Evolutionary conservation across 2,797 vertebrate genomes (phyloP).

Genomic region (Myotis myotis): DNA sequence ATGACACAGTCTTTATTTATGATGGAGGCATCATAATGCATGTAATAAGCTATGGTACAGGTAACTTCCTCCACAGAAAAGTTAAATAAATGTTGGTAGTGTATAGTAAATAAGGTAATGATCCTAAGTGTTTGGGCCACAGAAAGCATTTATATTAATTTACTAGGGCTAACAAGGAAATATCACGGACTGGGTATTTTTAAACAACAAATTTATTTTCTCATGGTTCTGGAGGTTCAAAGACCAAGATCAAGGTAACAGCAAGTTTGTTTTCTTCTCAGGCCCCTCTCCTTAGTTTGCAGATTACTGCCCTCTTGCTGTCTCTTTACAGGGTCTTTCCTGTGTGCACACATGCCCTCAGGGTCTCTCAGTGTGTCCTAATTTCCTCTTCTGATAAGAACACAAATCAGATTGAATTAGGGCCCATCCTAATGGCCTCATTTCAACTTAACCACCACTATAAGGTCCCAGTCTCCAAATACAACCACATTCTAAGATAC

Average conservation of each 20-base stretch:
- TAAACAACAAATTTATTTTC: not conserved
- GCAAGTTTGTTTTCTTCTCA: not conserved
- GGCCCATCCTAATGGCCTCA: not conserved
- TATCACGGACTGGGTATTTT: not conserved
- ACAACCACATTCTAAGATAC: not conserved
- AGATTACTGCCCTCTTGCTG: not conserved
- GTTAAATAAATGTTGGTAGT: not conserved
- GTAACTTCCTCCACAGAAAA: not conserved
- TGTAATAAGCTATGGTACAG: not conserved
- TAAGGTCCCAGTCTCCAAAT: not conserved
- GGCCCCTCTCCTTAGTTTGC: not conserved
- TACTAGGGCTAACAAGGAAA: not conserved
- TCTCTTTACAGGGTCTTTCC: not conserved
- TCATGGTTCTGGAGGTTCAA: not conserved
- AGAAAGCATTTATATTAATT: not conserved
- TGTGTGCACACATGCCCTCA: accelerated
- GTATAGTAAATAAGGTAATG: not conserved
- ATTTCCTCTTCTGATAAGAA: not conserved
- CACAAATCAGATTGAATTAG: not conserved
- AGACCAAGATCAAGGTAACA: not conserved
- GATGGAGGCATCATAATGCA: not conserved
- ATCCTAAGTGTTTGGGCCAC: not conserved
- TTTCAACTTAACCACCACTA: not conserved
- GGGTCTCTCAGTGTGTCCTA: not conserved
- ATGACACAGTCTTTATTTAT: not conserved